Evolutionary conservation across 2,113 vertebrate genomes (phyloP).

Genomic region (Trochalopteron elliotii): DNA sequence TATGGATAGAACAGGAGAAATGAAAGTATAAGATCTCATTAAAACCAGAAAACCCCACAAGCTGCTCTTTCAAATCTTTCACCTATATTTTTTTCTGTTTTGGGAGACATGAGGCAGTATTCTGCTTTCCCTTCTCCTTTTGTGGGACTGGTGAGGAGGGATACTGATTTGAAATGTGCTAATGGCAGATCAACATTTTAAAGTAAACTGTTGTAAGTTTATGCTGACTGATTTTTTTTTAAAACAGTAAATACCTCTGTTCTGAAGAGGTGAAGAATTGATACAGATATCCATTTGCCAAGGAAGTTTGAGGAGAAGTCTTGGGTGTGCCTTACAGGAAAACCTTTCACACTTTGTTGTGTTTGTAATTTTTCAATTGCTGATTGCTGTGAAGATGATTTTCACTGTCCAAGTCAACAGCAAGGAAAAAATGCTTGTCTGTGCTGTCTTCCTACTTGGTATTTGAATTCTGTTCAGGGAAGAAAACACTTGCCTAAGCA

Average conservation of each 20-base stretch:
- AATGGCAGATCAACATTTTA: background rate
- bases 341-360: slow-evolving; percentile 2
- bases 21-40: background rate
- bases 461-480: background rate
- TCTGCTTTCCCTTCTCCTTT: background rate
- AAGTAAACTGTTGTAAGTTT: background rate
- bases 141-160: background rate
- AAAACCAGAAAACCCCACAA: background rate
- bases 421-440: background rate
- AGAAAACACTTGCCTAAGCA: background rate
- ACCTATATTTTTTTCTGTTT: background rate
- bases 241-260: slow-evolving; percentile 14
- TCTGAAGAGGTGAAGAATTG: slow-evolving; percentile 41
- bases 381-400: slow-evolving; percentile 67
- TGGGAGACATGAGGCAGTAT: background rate
- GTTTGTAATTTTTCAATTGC: slow-evolving; percentile 55
- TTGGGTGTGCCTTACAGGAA: slow-evolving; percentile 33
- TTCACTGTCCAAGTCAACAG: slow-evolving; percentile 44
- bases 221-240: background rate
- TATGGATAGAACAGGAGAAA: background rate
- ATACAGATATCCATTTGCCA: slow-evolving; percentile 36
- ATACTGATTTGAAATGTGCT: background rate
- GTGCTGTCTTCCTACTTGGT: background rate
- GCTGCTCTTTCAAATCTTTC: background rate
- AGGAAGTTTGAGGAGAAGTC: slow-evolving; percentile 68